Percentiles rank a stretch among this genome's conserved stretches.
phyloP scores from a whole-genome alignment of 1,140 invertebrate species.

The Listronotus bonariensis region DNA sequence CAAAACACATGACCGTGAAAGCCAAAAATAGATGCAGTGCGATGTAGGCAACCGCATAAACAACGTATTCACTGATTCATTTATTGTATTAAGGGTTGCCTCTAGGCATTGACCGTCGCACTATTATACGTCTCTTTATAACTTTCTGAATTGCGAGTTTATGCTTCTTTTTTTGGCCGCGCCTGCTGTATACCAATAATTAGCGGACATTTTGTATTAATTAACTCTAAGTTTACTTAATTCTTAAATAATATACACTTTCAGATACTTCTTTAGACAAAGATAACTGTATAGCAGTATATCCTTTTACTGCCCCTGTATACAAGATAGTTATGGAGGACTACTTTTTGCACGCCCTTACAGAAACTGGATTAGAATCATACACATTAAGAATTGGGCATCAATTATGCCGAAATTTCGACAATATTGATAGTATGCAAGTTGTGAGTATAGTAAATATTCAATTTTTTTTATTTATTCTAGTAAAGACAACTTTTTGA shows the following conservation, averaged over 20 bases:
- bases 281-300: constrained; percentile 56
- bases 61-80: no score
- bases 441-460: constrained; percentile 35
- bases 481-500: not conserved
- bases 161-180: no score
- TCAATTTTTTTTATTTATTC: not conserved
- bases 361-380: constrained; percentile 76
- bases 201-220: no score
- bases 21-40: no score
- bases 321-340: constrained; percentile 68
- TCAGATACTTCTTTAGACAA: constrained; percentile 33
- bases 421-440: constrained; percentile 50
- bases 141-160: no score
- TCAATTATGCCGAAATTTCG: constrained; percentile 55
- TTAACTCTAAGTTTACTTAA: no score
- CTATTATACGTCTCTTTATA: no score
- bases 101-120: no score
- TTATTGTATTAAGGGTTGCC: no score
- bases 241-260: constrained; percentile 1
- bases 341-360: constrained; percentile 74
- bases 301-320: constrained; percentile 74
- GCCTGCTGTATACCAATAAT: no score
- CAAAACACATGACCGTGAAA: no score
- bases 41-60: no score
- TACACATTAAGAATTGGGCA: constrained; percentile 73